Conservation (phyloP, 2,888 invertebrate species). For the Clitarchus hookeri region DNA sequence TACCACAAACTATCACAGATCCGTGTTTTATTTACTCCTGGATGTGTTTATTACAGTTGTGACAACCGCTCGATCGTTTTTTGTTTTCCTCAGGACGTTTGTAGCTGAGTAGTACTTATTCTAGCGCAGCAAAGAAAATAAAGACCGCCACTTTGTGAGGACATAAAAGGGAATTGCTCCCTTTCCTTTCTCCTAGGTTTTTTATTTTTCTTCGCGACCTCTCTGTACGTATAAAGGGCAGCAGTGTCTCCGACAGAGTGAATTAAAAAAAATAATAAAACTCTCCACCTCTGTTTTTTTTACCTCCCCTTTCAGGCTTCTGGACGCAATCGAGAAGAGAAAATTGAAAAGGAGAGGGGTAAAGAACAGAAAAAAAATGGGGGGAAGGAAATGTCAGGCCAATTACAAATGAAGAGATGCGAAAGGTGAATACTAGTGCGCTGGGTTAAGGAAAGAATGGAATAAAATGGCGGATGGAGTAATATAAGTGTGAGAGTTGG, state of each 20-base stretch:
- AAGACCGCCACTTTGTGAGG: constrained; percentile 14
- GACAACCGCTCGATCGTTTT: not conserved
- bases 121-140: not conserved
- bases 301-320: not conserved
- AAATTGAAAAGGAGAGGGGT: not conserved
- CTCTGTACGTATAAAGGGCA: not conserved
- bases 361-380: not conserved
- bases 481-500: not conserved
- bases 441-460: not conserved
- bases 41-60: constrained; percentile 9
- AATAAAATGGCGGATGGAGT: not conserved
- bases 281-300: not conserved
- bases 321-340: not conserved
- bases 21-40: not conserved
- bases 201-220: not conserved
- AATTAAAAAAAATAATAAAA: constrained; percentile 9
- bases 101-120: not conserved
- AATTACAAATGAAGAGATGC: constrained; percentile 7
- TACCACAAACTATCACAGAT: not conserved
- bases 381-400: constrained; percentile 2
- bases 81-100: not conserved
- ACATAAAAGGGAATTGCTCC: not conserved
- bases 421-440: not conserved
- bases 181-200: not conserved
- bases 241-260: not conserved